These are phyloP conservation scores for Xenentodon cancila DNA, from an alignment of 2,797 vertebrate species.

Conservation along the genomic window DNA sequence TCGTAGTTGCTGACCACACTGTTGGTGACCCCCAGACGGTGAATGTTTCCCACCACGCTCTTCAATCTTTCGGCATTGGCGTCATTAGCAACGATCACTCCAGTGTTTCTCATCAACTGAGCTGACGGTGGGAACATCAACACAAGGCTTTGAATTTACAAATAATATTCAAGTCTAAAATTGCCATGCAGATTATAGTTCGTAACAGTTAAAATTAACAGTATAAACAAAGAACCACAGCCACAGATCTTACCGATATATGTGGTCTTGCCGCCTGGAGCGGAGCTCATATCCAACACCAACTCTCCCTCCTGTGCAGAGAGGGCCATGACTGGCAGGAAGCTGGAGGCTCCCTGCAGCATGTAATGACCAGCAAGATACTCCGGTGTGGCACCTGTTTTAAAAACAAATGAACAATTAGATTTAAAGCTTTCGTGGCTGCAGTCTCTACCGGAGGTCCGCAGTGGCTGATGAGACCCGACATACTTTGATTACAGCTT, in stretches of 20 bases:
- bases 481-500: conserved; percentile 47
- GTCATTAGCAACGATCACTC: conserved; percentile 93
- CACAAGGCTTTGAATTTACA: neutral
- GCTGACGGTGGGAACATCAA: conserved; percentile 75
- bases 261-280: conserved; percentile 96
- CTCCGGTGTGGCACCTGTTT: conserved; percentile 94
- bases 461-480: neutral
- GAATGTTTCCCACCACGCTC: conserved; percentile 96
- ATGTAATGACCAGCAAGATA: conserved; percentile 98
- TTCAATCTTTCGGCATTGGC: conserved; percentile 88
- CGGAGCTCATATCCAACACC: conserved; percentile 96
- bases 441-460: neutral
- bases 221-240: neutral
- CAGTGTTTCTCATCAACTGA: conserved; percentile 98
- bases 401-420: conserved; percentile 1
- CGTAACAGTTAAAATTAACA: too few species aligned
- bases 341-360: conserved; percentile 96
- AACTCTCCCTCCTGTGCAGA: conserved; percentile 95
- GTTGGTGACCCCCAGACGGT: conserved; percentile 95
- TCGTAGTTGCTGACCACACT: conserved; percentile 92
- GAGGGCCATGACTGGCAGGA: conserved; percentile 95
- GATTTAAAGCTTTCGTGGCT: neutral
- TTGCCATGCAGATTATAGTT: neutral
- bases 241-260: conserved; percentile 87
- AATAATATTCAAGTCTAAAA: neutral